These are phyloP conservation scores for Plecotus auritus DNA, from an alignment of 2,113 vertebrate species.

Conservation along the genomic window DNA sequence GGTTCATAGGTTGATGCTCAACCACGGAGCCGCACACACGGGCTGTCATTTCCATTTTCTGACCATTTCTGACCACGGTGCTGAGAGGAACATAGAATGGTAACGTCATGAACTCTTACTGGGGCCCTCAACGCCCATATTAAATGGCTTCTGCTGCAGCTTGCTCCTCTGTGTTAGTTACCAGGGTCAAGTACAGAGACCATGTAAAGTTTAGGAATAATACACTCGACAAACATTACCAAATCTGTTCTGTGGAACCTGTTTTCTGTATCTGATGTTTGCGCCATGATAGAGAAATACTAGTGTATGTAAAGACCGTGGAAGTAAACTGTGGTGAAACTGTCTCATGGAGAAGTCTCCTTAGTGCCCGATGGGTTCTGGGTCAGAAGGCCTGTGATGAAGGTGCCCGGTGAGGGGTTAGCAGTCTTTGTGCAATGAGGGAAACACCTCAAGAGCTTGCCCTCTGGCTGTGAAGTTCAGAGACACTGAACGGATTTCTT, in stretches of 20 bases:
- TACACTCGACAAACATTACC: background rate
- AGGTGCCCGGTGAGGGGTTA: constrained; percentile 45
- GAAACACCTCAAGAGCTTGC: constrained; percentile 18
- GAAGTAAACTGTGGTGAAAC: constrained; percentile 66
- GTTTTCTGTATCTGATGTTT: constrained; percentile 65
- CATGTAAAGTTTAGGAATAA: background rate
- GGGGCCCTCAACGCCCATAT: background rate
- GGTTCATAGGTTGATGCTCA: no score
- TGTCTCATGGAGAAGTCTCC: constrained; percentile 53
- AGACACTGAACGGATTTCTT: constrained; percentile 47
- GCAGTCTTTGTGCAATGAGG: background rate
- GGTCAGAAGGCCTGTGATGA: constrained; percentile 65
- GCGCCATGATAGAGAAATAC: constrained; percentile 65
- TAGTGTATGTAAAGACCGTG: constrained; percentile 34
- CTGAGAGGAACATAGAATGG: background rate
- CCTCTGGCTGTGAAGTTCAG: constrained; percentile 28
- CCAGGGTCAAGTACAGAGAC: background rate
- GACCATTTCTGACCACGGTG: background rate
- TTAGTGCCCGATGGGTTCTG: constrained; percentile 58
- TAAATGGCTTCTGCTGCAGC: background rate
- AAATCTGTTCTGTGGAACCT: constrained; percentile 71
- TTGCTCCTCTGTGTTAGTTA: background rate
- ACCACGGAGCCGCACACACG: no score
- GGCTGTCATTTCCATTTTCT: background rate
- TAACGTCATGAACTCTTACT: background rate